These are phyloP conservation scores for Plebejus argus DNA, from an alignment of 2,888 invertebrate species.

Conservation along the genomic window DNA sequence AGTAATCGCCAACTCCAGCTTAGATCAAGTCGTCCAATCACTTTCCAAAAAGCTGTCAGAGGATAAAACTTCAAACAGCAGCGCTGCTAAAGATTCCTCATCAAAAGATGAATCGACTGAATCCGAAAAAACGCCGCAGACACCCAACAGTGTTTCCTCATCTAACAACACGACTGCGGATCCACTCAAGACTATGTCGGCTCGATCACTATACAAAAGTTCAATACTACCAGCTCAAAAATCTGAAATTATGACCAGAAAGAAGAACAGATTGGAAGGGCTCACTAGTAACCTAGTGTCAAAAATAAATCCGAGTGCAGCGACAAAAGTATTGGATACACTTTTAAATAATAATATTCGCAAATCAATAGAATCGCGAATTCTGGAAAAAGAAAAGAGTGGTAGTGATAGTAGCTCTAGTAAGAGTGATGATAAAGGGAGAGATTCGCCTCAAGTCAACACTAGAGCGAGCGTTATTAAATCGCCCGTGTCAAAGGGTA, in stretches of 20 bases:
- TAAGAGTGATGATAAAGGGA: constrained; percentile 64
- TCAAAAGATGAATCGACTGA: constrained; percentile 58
- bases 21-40: constrained; percentile 75
- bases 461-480: constrained; percentile 81
- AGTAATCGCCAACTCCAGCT: constrained; percentile 60
- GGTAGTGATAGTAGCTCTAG: constrained; percentile 52
- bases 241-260: constrained; percentile 81
- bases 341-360: constrained; percentile 75
- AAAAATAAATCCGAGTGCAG: constrained; percentile 80
- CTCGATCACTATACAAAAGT: constrained; percentile 73
- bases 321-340: constrained; percentile 77
- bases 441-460: constrained; percentile 65
- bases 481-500: constrained; percentile 78
- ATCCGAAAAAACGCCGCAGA: constrained; percentile 49
- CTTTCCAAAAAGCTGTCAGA: constrained; percentile 74
- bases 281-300: constrained; percentile 81
- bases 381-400: constrained; percentile 71
- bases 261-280: constrained; percentile 83
- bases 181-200: constrained; percentile 75
- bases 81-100: constrained; percentile 55
- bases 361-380: constrained; percentile 75
- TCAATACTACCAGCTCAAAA: constrained; percentile 74
- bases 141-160: constrained; percentile 46
- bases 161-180: constrained; percentile 55
- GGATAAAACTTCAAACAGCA: constrained; percentile 55